Evolutionary conservation across 2,113 vertebrate species (phyloP).

Genomic region (Planiliza haematocheilus): DNA sequence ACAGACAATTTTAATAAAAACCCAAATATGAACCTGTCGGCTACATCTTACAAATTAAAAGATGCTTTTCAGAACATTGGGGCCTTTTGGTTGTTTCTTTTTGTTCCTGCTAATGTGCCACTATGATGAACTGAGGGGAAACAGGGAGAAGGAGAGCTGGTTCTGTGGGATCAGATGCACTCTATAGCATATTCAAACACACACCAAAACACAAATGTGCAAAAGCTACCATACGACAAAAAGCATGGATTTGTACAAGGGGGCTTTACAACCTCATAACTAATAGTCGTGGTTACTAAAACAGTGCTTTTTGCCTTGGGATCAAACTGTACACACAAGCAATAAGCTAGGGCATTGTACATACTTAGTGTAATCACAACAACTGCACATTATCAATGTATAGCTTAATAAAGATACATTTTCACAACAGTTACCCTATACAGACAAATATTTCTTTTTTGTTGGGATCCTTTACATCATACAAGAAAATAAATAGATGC

Average conservation of each 20-base stretch:
- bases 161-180: constrained; percentile 34
- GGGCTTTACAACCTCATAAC: neutral
- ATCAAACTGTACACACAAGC: constrained; percentile 10
- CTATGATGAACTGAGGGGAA: constrained; percentile 8
- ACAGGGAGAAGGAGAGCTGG: constrained; percentile 9
- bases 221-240: constrained; percentile 3
- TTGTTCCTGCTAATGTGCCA: constrained; percentile 55
- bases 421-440: constrained; percentile 59
- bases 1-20: constrained; percentile 11
- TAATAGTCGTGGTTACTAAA: constrained; percentile 11
- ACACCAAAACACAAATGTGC: constrained; percentile 36
- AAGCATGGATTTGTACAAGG: constrained; percentile 1
- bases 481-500: constrained; percentile 45
- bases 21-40: constrained; percentile 9
- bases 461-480: constrained; percentile 45
- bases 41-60: constrained; percentile 8
- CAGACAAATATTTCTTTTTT: constrained; percentile 37
- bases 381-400: constrained; percentile 16
- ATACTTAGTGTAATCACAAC: constrained; percentile 23
- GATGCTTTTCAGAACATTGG: constrained; percentile 34
- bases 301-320: neutral
- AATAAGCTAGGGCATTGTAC: neutral
- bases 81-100: constrained; percentile 80
- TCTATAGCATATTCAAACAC: constrained; percentile 28
- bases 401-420: constrained; percentile 53